phyloP scores from a whole-genome alignment of 2,888 invertebrate species.

The Cerceris ruficornis region DNA sequence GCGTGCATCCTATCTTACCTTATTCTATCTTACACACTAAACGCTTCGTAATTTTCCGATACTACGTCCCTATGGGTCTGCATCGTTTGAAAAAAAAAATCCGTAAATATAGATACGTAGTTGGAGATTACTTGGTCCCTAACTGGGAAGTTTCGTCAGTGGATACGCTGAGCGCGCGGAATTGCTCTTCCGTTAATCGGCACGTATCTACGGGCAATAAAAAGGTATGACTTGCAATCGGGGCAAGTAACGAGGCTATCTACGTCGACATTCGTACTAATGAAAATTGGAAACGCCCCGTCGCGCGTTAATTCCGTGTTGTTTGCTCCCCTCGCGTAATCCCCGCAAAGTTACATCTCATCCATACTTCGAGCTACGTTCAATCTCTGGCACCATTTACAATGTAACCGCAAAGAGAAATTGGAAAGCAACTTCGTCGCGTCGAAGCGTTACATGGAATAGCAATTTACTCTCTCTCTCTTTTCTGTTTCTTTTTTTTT shows the following conservation, averaged over 20 bases:
- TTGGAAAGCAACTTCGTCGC: background rate
- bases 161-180: background rate
- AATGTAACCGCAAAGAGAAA: background rate
- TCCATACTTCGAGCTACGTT: too few species aligned
- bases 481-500: background rate
- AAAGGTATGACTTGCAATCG: background rate
- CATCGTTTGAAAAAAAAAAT: background rate
- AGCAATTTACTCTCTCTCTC: background rate
- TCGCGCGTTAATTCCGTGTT: too few species aligned
- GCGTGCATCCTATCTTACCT: too few species aligned
- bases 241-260: background rate
- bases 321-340: too few species aligned
- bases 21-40: too few species aligned
- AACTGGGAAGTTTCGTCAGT: constrained; percentile 10
- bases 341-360: too few species aligned
- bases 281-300: too few species aligned
- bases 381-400: background rate
- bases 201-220: background rate
- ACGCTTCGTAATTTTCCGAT: constrained; percentile 1
- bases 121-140: constrained; percentile 10
- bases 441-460: background rate
- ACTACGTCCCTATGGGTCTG: background rate
- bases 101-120: background rate
- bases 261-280: background rate
- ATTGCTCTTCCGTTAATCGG: background rate